phyloP scores from a whole-genome alignment of 2,113 vertebrate species.

The Onychorhynchus coronatus region DNA sequence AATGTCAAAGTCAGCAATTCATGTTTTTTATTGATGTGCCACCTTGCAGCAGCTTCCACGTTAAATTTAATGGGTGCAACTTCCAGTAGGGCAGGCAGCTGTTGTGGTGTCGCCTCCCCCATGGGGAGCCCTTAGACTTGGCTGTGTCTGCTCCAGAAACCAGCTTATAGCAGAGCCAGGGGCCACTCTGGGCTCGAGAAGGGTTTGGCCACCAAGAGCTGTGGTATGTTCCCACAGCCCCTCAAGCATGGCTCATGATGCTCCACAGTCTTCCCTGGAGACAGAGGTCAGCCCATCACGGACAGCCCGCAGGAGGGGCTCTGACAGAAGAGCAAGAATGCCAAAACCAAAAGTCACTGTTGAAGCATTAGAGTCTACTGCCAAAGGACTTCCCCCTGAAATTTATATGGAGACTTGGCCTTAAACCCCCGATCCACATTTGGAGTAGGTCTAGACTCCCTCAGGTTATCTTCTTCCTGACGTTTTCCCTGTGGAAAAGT shows the following conservation, averaged over 20 bases:
- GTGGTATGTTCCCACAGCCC: rapidly evolving
- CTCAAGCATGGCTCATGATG: neutral
- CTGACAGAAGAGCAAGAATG: neutral
- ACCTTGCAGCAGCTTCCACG: neutral
- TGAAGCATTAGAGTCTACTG: neutral
- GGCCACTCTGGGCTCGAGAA: neutral
- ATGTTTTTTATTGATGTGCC: neutral
- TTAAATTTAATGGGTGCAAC: neutral
- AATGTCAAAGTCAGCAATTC: neutral
- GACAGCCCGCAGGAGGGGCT: neutral
- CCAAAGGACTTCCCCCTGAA: neutral
- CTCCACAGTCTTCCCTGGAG: neutral
- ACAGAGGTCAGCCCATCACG: neutral
- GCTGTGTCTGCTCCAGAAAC: neutral
- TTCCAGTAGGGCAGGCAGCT: neutral
- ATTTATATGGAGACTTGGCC: neutral
- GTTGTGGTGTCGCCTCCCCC: neutral
- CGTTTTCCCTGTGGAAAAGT: neutral
- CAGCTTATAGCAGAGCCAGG: neutral
- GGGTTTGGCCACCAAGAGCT: neutral
- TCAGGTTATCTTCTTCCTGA: neutral
- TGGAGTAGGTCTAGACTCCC: neutral
- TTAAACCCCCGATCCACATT: neutral
- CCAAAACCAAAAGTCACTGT: neutral
- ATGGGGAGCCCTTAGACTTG: rapidly evolving